Evolutionary conservation across 1,140 invertebrate species (phyloP).

Genomic region (Euura saliciscinereae): DNA sequence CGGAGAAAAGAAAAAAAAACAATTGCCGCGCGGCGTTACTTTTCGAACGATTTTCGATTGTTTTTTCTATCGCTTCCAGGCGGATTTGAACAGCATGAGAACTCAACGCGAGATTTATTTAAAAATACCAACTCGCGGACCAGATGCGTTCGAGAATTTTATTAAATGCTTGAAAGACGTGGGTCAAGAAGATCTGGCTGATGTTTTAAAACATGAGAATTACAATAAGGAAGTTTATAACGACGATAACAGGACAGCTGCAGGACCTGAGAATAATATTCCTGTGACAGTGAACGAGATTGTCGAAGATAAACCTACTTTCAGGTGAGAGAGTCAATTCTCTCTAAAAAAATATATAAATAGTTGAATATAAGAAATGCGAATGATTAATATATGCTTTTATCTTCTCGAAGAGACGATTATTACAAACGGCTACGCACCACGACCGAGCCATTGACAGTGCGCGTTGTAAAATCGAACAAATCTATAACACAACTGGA

Average conservation of each 20-base stretch:
- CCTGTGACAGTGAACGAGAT: neutral
- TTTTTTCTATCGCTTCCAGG: slow-evolving; percentile 24
- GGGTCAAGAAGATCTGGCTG: slow-evolving; percentile 32
- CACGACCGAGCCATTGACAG: slow-evolving; percentile 31
- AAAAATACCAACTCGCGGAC: slow-evolving; percentile 46
- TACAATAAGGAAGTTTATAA: neutral
- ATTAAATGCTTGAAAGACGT: slow-evolving; percentile 35
- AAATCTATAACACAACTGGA: slow-evolving; percentile 42
- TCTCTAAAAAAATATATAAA: too few species aligned
- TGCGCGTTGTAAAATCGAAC: slow-evolving; percentile 47
- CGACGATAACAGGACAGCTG: slow-evolving; percentile 12
- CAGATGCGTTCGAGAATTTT: slow-evolving; percentile 40
- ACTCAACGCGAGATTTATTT: slow-evolving; percentile 35
- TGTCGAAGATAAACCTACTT: too few species aligned
- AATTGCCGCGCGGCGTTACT: too few species aligned
- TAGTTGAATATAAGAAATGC: too few species aligned
- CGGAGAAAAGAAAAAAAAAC: slow-evolving; percentile 27
- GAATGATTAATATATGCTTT: too few species aligned
- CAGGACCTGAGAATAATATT: slow-evolving; percentile 11
- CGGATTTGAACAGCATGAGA: slow-evolving; percentile 17
- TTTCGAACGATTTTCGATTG: too few species aligned
- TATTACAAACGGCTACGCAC: slow-evolving; percentile 33
- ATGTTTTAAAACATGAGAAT: slow-evolving; percentile 27
- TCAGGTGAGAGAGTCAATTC: too few species aligned
- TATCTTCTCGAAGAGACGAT: slow-evolving; percentile 25